Base-by-base conservation (phyloP, 1,140 invertebrate genomes). In the Drosophila equinoxialis region DNA sequence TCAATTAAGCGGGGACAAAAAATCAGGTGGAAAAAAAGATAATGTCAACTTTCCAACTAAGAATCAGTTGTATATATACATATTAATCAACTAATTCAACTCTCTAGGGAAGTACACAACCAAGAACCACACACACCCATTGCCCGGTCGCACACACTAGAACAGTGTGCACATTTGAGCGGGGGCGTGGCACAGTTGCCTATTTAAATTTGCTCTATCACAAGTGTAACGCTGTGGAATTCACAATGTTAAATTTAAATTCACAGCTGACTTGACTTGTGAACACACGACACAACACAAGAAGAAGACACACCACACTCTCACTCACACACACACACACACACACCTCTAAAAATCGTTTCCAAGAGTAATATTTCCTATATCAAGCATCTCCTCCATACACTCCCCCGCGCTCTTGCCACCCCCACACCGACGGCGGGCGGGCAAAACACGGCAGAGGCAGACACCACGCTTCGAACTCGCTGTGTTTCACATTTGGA, bases 191-290 rank as follows among this genome's bases (percentile, higher is more conserved):
- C 70, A 77, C 83, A 89, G 59, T 26, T 64, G 83, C 79, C 72
- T 51, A 51, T 23, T 23, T 68, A 64, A 79, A 77, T 65, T 87
- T 91, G n/a, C 67, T 91, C 74, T 91, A 90, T 91, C 90, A 91
- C 90, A 90, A 91, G 90, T 91, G 90, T 91, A 91, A 91, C 90
- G 90, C 90, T 74, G 60, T 87, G 54, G 62, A 86, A 81, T 79
- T 78, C 67, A 74, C 70, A 39, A 64, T 77, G 23, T 60, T 64
- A 73, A 30, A 65, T 67, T 67, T 77, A 90, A 84, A 74, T 77
- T 67, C 83, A 84, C 77, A 77, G 87, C 90, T 91, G 90, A 91
- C 90, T 51, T 91, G 62, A 87, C 84, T 90, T 81, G 90, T 90
- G 87, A 91, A 81, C 58, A 74, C 2, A 30, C 20, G 8, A 26